These are phyloP conservation scores for Eudyptes chrysolophus DNA, from an alignment of 2,113 vertebrate genomes.

Conservation along the genomic window DNA sequence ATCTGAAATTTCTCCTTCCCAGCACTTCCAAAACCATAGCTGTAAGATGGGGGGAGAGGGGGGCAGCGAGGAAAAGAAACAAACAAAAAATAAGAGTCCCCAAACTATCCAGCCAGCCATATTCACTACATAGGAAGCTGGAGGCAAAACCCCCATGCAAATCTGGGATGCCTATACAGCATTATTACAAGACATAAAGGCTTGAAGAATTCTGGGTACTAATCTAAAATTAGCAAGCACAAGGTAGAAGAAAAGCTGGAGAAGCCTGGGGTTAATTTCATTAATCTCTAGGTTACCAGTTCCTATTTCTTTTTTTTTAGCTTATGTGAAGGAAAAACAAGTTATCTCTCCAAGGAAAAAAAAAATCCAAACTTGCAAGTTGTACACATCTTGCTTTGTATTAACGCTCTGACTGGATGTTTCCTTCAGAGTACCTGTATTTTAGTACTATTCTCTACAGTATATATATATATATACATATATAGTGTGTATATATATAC, in stretches of 20 bases:
- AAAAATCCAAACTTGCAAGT: background rate
- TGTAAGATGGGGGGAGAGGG: background rate
- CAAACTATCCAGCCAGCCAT: background rate
- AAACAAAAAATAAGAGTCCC: background rate
- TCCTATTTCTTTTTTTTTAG: background rate
- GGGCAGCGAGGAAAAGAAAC: background rate
- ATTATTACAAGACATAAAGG: background rate
- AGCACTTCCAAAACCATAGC: conserved; percentile 87
- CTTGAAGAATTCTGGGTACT: background rate
- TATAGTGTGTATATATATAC: no score
- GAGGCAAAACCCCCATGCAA: background rate
- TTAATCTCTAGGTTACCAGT: background rate
- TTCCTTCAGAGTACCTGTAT: background rate
- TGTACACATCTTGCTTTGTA: background rate
- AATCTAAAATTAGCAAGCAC: background rate
- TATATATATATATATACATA: no score
- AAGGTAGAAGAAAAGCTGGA: background rate
- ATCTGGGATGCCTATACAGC: background rate
- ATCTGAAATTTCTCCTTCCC: conserved; percentile 87
- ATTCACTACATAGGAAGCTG: background rate
- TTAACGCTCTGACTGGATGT: background rate
- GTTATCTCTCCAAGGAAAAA: background rate
- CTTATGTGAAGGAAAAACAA: background rate
- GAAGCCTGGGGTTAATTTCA: background rate
- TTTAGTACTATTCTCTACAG: background rate